phyloP scores from a whole-genome alignment of 2,797 vertebrate genomes.

The Morus bassanus region DNA sequence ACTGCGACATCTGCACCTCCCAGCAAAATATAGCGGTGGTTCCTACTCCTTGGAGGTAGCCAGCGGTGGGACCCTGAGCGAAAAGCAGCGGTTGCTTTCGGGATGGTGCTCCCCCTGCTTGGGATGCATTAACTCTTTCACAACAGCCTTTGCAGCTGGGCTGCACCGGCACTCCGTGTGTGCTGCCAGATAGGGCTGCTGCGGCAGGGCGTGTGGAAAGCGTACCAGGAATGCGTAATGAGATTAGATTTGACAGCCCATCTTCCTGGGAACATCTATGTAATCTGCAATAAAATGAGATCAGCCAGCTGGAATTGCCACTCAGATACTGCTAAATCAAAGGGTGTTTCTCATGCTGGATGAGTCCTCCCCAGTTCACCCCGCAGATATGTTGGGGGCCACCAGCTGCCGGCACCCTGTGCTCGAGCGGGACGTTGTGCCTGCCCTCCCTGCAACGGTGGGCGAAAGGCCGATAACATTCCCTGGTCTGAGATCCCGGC shows the following conservation, averaged over 20 bases:
- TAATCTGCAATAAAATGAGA: background rate
- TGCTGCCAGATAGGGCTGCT: background rate
- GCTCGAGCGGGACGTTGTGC: background rate
- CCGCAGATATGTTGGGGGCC: fast-evolving
- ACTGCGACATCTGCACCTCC: fast-evolving
- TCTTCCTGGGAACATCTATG: constrained; percentile 20
- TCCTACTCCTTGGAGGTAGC: no score
- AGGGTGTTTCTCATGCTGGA: background rate
- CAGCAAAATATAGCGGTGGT: background rate
- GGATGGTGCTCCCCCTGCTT: fast-evolving
- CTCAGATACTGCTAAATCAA: background rate
- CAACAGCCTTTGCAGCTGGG: background rate
- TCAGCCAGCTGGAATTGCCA: constrained; percentile 4
- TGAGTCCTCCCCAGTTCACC: background rate
- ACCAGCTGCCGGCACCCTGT: background rate
- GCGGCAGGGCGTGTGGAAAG: background rate
- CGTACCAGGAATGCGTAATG: background rate
- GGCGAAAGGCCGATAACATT: fast-evolving
- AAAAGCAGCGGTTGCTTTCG: fast-evolving
- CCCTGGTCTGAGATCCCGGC: fast-evolving
- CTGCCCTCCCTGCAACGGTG: fast-evolving
- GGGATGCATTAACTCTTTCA: background rate
- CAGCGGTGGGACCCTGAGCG: no score
- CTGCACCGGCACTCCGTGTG: fast-evolving
- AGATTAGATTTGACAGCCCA: constrained; percentile 30